These are phyloP conservation scores for Ips nitidus DNA, from an alignment of 1,140 invertebrate species.

Conservation along the genomic window DNA sequence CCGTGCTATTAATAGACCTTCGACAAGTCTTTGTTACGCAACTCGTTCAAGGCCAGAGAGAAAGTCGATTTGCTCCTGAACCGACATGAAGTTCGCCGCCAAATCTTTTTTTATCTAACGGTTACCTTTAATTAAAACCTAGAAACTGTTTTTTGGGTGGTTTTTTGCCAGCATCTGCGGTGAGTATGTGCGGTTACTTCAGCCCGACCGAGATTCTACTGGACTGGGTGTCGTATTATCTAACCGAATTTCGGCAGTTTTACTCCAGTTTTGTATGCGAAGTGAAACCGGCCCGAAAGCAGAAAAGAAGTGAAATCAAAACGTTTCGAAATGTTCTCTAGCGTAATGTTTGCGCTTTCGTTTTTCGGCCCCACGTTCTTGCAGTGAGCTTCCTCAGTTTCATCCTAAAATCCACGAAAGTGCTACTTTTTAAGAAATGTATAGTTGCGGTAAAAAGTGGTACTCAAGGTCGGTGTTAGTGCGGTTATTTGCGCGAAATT, in stretches of 20 bases:
- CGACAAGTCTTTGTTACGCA: slow-evolving; percentile 36
- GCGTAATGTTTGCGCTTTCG: slow-evolving; percentile 14
- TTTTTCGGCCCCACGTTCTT: neutral
- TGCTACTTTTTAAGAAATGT: no score
- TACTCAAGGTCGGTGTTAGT: slow-evolving; percentile 34
- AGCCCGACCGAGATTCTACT: no score
- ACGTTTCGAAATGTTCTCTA: slow-evolving; percentile 13
- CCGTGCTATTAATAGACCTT: slow-evolving; percentile 28
- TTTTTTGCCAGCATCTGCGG: neutral
- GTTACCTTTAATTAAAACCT: no score
- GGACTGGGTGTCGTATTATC: neutral
- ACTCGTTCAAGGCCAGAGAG: slow-evolving; percentile 34
- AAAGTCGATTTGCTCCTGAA: slow-evolving; percentile 30
- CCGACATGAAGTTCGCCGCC: slow-evolving; percentile 16
- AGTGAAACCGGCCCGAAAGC: slow-evolving; percentile 15
- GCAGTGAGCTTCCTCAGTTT: no score
- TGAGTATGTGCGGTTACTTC: neutral
- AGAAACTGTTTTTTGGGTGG: neutral
- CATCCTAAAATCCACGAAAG: no score
- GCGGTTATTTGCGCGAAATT: slow-evolving; percentile 26
- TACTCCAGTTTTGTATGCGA: slow-evolving; percentile 21
- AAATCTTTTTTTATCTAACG: neutral
- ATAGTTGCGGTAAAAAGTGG: no score
- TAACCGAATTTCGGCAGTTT: slow-evolving; percentile 17
- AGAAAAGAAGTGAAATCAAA: slow-evolving; percentile 24